These are phyloP conservation scores for Lasaia peninsularis DNA, from an alignment of 1,140 invertebrate species.

Conservation along the genomic window DNA sequence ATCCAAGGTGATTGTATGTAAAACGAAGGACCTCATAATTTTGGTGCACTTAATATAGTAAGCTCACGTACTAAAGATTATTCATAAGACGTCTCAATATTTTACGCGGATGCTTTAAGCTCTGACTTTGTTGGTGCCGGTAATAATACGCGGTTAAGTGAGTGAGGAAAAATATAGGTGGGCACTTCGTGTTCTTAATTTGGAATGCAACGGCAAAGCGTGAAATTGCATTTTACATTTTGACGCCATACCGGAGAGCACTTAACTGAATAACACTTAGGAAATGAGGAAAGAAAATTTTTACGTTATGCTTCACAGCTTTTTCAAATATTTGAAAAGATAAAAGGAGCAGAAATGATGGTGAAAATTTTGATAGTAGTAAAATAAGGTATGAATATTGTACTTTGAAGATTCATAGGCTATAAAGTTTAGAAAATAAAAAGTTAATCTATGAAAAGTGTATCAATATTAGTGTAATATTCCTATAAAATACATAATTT, in stretches of 20 bases:
- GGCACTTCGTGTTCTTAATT: conserved; percentile 28
- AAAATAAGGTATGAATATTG: no score
- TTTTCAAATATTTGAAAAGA: no score
- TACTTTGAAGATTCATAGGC: no score
- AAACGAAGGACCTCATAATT: conserved; percentile 28
- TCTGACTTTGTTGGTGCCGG: conserved; percentile 52
- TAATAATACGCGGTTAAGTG: conserved; percentile 54
- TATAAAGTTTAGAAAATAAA: no score
- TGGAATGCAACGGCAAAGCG: conserved; percentile 18
- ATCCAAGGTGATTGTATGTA: conserved; percentile 16
- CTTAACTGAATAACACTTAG: not conserved
- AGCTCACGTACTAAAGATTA: conserved; percentile 56
- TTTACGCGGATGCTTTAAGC: conserved; percentile 59
- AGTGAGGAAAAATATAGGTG: conserved; percentile 45
- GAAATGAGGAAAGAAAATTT: not conserved
- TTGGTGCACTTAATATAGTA: conserved; percentile 44
- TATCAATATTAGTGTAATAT: no score
- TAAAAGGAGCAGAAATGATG: no score
- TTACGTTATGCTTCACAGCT: not conserved
- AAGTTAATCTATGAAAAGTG: no score
- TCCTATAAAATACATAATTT: no score
- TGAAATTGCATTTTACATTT: conserved; percentile 2
- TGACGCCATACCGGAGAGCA: not conserved
- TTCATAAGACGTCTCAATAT: conserved; percentile 63
- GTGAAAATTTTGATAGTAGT: no score